These are phyloP conservation scores for Panopea generosa DNA, from an alignment of 2,888 invertebrate species.

Conservation along the genomic window DNA sequence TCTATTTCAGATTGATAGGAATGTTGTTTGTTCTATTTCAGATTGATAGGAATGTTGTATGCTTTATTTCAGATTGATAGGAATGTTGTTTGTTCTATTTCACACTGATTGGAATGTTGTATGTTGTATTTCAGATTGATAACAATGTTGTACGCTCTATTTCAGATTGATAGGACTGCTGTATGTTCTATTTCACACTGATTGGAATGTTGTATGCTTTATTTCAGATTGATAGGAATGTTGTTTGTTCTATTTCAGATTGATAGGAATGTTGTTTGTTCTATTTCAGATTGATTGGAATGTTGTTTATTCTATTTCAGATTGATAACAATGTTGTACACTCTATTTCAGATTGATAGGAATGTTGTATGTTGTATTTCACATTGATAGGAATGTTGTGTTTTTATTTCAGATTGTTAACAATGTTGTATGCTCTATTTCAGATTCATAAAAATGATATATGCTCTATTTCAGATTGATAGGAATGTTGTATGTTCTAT, in stretches of 20 bases:
- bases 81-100: too few relatives aligned
- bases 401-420: too few relatives aligned
- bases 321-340: neutral
- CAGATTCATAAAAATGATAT: neutral
- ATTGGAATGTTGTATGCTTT: too few relatives aligned
- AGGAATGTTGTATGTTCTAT: conserved; percentile 90
- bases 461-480: conserved; percentile 87
- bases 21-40: conserved; percentile 91
- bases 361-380: conserved; percentile 90
- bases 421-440: too few relatives aligned
- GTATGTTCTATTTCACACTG: conserved; percentile 85
- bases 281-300: too few relatives aligned
- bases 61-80: too few relatives aligned
- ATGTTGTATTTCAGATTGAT: conserved; percentile 87
- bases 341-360: conserved; percentile 88
- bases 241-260: too few relatives aligned
- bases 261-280: too few relatives aligned
- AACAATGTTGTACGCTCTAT: conserved; percentile 90
- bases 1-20: conserved; percentile 88
- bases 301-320: too few relatives aligned
- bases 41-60: too few relatives aligned
- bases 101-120: neutral
- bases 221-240: too few relatives aligned
- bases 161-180: conserved; percentile 92
- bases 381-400: too few relatives aligned